Evolutionary conservation across 2,888 invertebrate genomes (phyloP), one percentile per base, ranked within the genome.

Genomic region (Tinea pellionella): DNA sequence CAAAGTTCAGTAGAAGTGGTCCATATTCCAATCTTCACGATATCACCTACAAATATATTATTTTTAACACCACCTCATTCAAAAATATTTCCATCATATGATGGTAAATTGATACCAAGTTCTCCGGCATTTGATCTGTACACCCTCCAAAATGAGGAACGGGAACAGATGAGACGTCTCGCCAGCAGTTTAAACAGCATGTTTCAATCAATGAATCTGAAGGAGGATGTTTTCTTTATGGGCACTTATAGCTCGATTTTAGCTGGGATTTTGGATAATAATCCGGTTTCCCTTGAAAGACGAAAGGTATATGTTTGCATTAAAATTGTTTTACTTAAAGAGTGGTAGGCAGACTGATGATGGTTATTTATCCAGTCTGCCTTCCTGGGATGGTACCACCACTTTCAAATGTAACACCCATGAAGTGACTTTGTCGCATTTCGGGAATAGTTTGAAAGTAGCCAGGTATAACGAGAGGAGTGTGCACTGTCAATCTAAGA

Each of bases 161-260:
- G 86, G 55, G 75, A 80, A 2, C 72, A 74, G 62, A 77, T 88
- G 0, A 67, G 86, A 57, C 80, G 89, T 62, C 65, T 89, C 37
- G 88, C 88, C 0, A 82, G 85, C 64, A 78, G 88, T 13, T 66
- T 90, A 2, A 87, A 90, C 63, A 88, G 85, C 61, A 71, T 91
- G 70, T 68, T 91, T 62, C 87, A 90, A 30, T 86, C 89, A 13
- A 81, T 92, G 74, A 88, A 90, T 64, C 81, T 90, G 7, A 89
- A 87, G 62, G 92, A 92, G 66, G 92, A 93, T 68, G 79, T 92
- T 19, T 93, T 88, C 67, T 89, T 89, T 59, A 74, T 93, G 67
- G 93, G 93, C 2, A 80, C 86, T 29, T 89, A 89, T 55, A 92
- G 92, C 68, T 88, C 89, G 12, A 76, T 91, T 47, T 69, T 92